Evolutionary conservation across 2,113 vertebrate genomes (phyloP).

Genomic region (Dinomys branickii): DNA sequence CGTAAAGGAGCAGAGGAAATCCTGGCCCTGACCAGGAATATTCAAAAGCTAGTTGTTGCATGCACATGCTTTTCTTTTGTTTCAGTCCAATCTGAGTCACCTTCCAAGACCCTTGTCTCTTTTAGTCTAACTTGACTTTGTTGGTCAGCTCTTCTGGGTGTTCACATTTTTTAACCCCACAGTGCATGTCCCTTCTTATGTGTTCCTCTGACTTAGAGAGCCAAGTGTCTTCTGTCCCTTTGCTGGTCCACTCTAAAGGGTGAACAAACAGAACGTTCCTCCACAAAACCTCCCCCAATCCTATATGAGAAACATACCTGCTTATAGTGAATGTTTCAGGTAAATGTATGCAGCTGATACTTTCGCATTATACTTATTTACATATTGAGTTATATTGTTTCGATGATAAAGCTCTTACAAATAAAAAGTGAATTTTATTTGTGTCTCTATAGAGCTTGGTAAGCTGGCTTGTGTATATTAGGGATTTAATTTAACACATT

Average conservation of each 20-base stretch:
- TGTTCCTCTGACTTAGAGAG: not conserved
- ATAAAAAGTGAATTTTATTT: conserved; percentile 14
- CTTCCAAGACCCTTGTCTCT: not conserved
- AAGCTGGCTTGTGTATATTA: not conserved
- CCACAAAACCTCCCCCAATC: not conserved
- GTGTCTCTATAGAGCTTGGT: not conserved
- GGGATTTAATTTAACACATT: not conserved
- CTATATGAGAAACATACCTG: not conserved
- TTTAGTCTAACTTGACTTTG: not conserved
- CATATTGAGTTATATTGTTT: not conserved
- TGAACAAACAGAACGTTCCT: too few species aligned
- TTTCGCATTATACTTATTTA: not conserved
- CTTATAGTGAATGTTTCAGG: not conserved
- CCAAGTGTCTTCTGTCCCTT: not conserved
- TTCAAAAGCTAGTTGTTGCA: not conserved
- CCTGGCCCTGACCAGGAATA: not conserved
- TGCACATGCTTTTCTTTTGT: not conserved
- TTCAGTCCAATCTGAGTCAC: not conserved
- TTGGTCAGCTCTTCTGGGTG: not conserved
- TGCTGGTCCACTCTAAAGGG: not conserved
- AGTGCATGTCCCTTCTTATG: not conserved
- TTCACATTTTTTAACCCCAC: not conserved
- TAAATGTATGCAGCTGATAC: not conserved
- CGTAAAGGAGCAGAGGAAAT: not conserved
- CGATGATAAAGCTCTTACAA: not conserved